Evolutionary conservation across 2,797 vertebrate species (phyloP), one percentile per base, ranked within the genome.

Genomic region (Lutjanus argentimaculatus): DNA sequence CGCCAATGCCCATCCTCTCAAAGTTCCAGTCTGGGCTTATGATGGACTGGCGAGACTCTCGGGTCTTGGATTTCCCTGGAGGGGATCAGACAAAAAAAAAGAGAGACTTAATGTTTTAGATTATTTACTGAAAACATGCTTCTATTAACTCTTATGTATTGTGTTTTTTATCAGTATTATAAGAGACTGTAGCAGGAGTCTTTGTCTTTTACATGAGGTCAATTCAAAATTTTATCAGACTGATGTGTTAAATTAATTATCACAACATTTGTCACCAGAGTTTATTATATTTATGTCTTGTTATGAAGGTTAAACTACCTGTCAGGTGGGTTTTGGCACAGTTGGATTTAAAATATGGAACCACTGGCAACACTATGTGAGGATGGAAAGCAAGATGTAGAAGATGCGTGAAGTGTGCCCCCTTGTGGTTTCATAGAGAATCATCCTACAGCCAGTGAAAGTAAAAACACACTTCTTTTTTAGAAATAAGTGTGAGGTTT

Each of bases 1-100:
- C 98, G 13, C 98, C 98, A 1, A 99, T 99, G 5, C 98, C 98
- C 98, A 99, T 99, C 80, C 96, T 97, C 94, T 99, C 98, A 90
- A 99, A 99, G 89, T 99, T 99, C 98, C 98, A 99, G 93, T 99
- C 98, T 0, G 98, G 98, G 89, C 97, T 99, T 93, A 99, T 99
- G 93, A 99, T 99, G 12, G 98, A 98, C 93, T 99, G 98, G 0
- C 97, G 96, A 42, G 97, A 96, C 82, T 97, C 97, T 90, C 96
- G 95, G 77, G 97, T 97, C 94, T 97, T 99, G 14, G 98, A 93
- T 92, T 97, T 99, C 55, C 98, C 98, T 99, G 72, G 0, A 49
- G 49, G 7, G 40, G 22, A 14, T 12, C 19, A 72, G 22, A 80
- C 0, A 25, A 55, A 64, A 11, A 1, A 17, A 51, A 9, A 46